phyloP scores from a whole-genome alignment of 2,888 invertebrate genomes.

The Hirtodrosophila cameraria region DNA sequence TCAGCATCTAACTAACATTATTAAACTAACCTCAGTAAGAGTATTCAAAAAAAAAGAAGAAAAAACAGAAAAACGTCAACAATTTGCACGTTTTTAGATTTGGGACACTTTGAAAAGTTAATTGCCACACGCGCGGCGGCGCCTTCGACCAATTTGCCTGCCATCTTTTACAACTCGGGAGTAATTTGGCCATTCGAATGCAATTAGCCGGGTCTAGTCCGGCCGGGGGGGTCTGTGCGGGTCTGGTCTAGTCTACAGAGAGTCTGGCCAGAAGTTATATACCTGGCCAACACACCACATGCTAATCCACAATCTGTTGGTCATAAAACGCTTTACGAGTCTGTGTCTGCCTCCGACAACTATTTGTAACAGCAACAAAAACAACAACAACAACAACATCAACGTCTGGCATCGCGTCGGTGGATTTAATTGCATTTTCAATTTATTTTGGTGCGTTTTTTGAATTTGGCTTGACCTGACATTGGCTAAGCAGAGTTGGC shows the following conservation, averaged over 20 bases:
- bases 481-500: too few relatives aligned
- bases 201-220: slow-evolving; percentile 43
- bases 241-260: too few relatives aligned
- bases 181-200: slow-evolving; percentile 62
- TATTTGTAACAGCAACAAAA: slow-evolving; percentile 1
- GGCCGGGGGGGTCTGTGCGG: too few relatives aligned
- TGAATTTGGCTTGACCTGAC: slow-evolving; percentile 5
- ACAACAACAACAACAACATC: too few relatives aligned
- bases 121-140: slow-evolving; percentile 45
- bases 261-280: background rate
- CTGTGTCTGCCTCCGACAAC: background rate
- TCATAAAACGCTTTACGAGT: slow-evolving; percentile 22
- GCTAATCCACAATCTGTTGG: slow-evolving; percentile 21
- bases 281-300: too few relatives aligned
- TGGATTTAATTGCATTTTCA: slow-evolving; percentile 42
- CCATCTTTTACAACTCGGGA: slow-evolving; percentile 32
- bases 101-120: slow-evolving; percentile 29
- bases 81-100: background rate
- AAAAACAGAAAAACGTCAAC: slow-evolving; percentile 7
- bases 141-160: slow-evolving; percentile 24
- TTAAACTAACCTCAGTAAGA: too few relatives aligned
- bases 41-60: too few relatives aligned
- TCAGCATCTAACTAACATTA: too few relatives aligned
- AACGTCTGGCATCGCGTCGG: too few relatives aligned
- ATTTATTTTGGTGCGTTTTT: slow-evolving; percentile 14